Conservation (phyloP, 2,888 invertebrate species). For the Cryptus viduatorius region DNA sequence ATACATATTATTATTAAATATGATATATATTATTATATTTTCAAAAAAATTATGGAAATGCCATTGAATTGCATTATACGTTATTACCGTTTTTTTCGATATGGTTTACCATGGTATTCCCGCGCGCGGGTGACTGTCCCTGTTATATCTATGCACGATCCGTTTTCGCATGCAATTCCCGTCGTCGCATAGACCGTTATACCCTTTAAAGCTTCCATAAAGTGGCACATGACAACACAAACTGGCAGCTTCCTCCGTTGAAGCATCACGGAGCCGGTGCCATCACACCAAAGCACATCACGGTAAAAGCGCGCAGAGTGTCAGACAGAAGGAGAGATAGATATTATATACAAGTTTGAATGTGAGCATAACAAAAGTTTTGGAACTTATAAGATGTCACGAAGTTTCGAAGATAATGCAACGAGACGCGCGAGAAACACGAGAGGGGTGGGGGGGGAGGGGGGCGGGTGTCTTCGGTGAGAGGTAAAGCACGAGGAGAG, state of each 20-base stretch:
- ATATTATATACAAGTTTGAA: constrained; percentile 63
- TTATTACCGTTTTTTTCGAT: too few relatives aligned
- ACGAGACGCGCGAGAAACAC: constrained; percentile 75
- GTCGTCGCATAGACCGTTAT: background rate
- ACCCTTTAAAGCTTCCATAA: constrained; percentile 16
- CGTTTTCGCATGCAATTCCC: background rate
- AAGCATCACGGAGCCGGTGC: constrained; percentile 39
- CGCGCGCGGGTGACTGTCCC: background rate
- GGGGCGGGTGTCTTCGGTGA: constrained; percentile 12
- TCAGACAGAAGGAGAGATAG: constrained; percentile 32
- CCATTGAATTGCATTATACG: too few relatives aligned
- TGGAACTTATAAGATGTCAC: constrained; percentile 79
- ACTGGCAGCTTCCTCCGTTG: constrained; percentile 22
- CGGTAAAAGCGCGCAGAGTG: constrained; percentile 10
- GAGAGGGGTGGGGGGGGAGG: background rate
- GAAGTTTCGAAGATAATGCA: constrained; percentile 80
- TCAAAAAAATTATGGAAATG: too few relatives aligned
- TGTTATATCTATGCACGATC: background rate
- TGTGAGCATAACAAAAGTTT: constrained; percentile 77
- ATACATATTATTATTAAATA: too few relatives aligned
- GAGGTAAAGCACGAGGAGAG: constrained; percentile 10
- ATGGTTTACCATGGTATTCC: background rate
- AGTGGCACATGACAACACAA: constrained; percentile 19
- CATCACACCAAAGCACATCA: constrained; percentile 28
- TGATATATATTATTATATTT: too few relatives aligned